Conservation (phyloP, 1,140 invertebrate genomes). For the Eumeta japonica region DNA sequence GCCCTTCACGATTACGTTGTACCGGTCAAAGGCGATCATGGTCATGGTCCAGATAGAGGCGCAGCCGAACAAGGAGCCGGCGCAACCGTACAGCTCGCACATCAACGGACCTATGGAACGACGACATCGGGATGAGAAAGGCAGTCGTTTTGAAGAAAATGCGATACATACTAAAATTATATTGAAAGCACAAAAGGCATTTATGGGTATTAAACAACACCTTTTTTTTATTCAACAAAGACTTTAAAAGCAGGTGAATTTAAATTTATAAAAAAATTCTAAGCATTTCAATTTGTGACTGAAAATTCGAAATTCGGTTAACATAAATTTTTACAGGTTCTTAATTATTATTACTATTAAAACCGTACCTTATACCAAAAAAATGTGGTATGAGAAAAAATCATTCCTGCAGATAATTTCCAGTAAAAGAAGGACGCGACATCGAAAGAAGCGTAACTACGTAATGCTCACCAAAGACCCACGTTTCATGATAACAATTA, state of each 20-base stretch:
- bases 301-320: too few species aligned
- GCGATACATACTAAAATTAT: not conserved
- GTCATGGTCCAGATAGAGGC: slow-evolving; percentile 85
- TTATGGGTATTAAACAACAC: not conserved
- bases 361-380: too few species aligned
- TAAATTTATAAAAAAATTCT: not conserved
- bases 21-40: slow-evolving; percentile 81
- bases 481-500: slow-evolving; percentile 85
- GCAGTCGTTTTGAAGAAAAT: not conserved
- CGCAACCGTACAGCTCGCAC: slow-evolving; percentile 79
- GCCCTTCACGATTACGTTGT: slow-evolving; percentile 83
- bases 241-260: not conserved
- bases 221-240: not conserved
- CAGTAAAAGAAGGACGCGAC: too few species aligned
- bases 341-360: too few species aligned
- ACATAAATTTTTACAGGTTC: too few species aligned
- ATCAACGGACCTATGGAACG: slow-evolving; percentile 67
- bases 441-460: too few species aligned
- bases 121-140: too few species aligned
- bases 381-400: too few species aligned
- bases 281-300: too few species aligned
- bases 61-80: slow-evolving; percentile 79
- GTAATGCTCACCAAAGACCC: slow-evolving; percentile 68
- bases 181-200: not conserved
- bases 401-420: too few species aligned